Evolutionary conservation across 2,113 vertebrate genomes (phyloP).

Genomic region (Mastomys natalensis): DNA sequence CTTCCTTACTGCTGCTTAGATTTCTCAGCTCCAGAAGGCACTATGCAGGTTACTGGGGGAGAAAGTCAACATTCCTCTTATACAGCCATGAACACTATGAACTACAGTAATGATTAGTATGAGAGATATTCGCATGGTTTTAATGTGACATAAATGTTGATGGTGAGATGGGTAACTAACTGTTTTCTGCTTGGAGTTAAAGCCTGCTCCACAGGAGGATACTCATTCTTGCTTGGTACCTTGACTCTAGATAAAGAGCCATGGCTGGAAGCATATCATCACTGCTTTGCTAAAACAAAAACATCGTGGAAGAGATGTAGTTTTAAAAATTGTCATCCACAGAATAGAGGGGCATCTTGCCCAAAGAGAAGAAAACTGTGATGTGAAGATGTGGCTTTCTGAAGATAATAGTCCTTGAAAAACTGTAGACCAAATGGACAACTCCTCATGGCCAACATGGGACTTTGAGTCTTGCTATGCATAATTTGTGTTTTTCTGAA

Average conservation of each 20-base stretch:
- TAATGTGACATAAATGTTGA: neutral
- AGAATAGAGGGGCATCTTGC: neutral
- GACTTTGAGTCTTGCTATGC: rapidly evolving
- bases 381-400: rapidly evolving
- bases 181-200: neutral
- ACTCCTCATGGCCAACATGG: rapidly evolving
- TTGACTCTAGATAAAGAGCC: neutral
- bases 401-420: neutral
- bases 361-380: neutral
- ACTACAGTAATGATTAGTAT: neutral
- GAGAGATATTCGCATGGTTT: neutral
- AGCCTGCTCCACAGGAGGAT: neutral
- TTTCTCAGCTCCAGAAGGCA: neutral
- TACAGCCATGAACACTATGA: neutral
- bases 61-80: neutral
- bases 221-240: neutral
- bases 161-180: no score
- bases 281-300: neutral
- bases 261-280: neutral
- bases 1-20: neutral
- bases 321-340: neutral
- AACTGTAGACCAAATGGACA: no score
- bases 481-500: no score
- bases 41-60: neutral
- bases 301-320: neutral